Conservation (phyloP, 2,113 vertebrate genomes). For the Gracilinanus agilis region DNA sequence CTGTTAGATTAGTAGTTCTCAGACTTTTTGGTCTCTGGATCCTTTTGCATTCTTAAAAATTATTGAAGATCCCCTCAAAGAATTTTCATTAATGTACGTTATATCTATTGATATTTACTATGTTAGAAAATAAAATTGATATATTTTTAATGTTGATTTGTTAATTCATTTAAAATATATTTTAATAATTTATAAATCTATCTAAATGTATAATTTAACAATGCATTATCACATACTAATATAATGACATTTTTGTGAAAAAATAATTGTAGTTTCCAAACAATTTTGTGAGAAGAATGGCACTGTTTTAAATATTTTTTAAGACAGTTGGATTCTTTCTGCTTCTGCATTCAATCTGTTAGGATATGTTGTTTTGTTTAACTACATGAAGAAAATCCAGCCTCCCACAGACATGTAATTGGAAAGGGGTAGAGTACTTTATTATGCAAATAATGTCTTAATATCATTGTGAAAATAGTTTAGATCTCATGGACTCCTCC, state of each 20-base stretch:
- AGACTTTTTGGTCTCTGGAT: neutral
- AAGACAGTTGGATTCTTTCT: neutral
- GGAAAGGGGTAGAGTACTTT: neutral
- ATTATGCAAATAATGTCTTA: neutral
- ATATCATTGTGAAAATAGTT: neutral
- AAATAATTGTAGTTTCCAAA: neutral
- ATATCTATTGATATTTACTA: neutral
- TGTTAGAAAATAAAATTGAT: neutral
- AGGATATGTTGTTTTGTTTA: neutral
- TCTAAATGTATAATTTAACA: no score
- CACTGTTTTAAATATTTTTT: neutral
- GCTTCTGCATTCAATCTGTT: neutral
- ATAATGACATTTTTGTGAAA: neutral
- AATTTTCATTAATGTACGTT: neutral
- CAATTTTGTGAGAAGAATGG: neutral
- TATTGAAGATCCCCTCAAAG: neutral
- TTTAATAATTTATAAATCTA: no score
- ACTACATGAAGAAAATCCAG: neutral
- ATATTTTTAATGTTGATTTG: neutral
- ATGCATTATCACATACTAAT: neutral
- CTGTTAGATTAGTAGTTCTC: neutral
- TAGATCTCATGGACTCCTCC: neutral
- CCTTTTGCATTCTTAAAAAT: neutral
- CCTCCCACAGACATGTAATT: neutral
- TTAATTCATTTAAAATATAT: neutral